These are phyloP conservation scores for Agelastica alni DNA, from an alignment of 2,888 invertebrate genomes.

Conservation along the genomic window DNA sequence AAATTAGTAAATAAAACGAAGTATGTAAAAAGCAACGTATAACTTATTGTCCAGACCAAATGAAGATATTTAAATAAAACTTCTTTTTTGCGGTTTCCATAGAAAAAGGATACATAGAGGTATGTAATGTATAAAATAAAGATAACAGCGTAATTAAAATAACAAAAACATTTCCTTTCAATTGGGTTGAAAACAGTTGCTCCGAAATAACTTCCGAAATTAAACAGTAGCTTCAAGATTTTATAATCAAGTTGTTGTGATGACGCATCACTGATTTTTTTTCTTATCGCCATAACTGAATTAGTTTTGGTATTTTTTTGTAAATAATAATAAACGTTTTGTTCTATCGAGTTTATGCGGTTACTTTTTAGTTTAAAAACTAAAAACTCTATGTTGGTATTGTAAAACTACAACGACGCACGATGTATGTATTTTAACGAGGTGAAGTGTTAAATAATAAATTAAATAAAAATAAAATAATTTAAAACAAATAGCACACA, in stretches of 20 bases:
- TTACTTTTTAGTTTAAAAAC: no score
- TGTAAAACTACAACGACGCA: no score
- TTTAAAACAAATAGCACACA: no score
- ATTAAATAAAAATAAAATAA: no score
- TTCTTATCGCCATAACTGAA: not conserved
- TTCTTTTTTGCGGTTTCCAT: not conserved
- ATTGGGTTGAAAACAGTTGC: not conserved
- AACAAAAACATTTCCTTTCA: not conserved
- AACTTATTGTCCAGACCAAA: not conserved
- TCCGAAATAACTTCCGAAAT: conserved; percentile 1
- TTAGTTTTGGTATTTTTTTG: no score
- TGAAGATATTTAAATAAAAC: not conserved
- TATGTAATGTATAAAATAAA: no score
- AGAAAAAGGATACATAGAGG: not conserved
- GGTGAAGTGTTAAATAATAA: no score
- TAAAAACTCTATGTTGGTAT: no score
- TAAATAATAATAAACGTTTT: no score
- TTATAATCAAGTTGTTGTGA: not conserved
- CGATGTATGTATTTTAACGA: no score
- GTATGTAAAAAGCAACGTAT: not conserved
- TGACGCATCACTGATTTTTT: not conserved
- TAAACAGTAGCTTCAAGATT: not conserved
- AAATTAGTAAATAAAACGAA: not conserved
- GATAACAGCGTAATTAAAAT: not conserved
- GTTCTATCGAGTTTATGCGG: no score